Evolutionary conservation across 2,113 vertebrate species (phyloP), one percentile per base, ranked within the genome.

Genomic region (Brachyhypopomus gauderio): DNA sequence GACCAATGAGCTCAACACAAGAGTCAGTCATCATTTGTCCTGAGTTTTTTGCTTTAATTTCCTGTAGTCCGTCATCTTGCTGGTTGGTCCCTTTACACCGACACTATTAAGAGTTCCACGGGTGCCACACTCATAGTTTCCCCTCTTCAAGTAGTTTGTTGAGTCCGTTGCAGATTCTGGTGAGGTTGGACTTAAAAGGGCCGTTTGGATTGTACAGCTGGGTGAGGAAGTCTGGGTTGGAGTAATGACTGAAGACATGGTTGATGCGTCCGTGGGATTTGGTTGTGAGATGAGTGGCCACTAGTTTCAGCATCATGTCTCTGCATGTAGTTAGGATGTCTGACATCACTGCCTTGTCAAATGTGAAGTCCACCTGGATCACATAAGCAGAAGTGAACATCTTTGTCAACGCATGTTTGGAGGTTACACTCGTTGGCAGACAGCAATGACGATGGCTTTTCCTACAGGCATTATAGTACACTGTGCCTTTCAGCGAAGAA

Each of bases 261-360:
- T 92, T 94, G 88, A 97, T 95, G 87, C 96, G 95, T 3, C 92
- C 91, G 0, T 95, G 96, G 0, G 96, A 97, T 85, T 97, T 97
- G 30, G 94, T n/a, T 0, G 95, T 96, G 75, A 97, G 95, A 88
- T 97, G 96, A 70, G 34, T 88, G 67, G 92, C 89, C 74, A 97
- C 95, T 72, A 97, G 92, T 80, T 92, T 91, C 67, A 97, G 93
- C 80, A 97, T 89, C 72, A 93, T 71, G 58, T 96, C 95, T 36
- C 94, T 90, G 88, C 95, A 95, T 67, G 91, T 87, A 0, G 48
- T 86, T 84, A 97, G 92, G 63, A 95, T 87, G 0, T 89, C 82
- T 0, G 87, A 79, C 89, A 97, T 92, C 78, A 97, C 94, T 0
- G 85, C 86, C 1, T 93, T 91, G 88, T 97, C 96, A 0, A 96